Evolutionary conservation across 1,140 invertebrate genomes (phyloP), one percentile per base, ranked within the genome.

Genomic region (Stenopsyche tienmushanensis): DNA sequence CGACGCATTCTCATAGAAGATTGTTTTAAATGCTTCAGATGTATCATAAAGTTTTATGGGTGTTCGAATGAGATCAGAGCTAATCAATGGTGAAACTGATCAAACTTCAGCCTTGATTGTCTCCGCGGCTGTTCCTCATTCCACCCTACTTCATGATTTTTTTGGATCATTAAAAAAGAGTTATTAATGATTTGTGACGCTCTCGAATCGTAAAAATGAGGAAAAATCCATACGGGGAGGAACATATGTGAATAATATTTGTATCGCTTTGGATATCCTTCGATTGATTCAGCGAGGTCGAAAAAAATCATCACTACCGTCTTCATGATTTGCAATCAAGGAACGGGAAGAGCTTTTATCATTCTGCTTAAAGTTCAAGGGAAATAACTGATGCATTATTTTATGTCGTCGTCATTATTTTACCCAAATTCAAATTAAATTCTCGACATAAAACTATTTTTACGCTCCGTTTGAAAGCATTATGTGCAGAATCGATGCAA

Each of bases 21-120:
- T 8, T 7, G 8, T 47, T 47, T 9, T 7, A 18, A 15, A 5
- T 47, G 17, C 17, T 5, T 7, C 44, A 20, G 29, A 34, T 34
- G 29, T 13, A 13, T 15, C 44, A 47, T 47, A 47, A 47, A 47
- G 7, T 47, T 47, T 47, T 47, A 47, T 47, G 5, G 17, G 44
- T 15, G 5, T 9, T 15, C 18, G 10, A 15, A 18, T 15, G 17
- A 47, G 10, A n/a, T n/a, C n/a, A n/a, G n/a, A n/a, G n/a, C n/a
- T n/a, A n/a, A n/a, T n/a, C n/a, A n/a, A n/a, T n/a, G n/a, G n/a
- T n/a, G n/a, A 13, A 47, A 47, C 17, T 13, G 3, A 15, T 13
- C 44, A 47, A 47, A 34, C 5, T 13, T 18, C 44, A 47, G 17
- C 44, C 44, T 47, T 47, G 44, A 47, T 47, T 47, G 44, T 47